Percentiles rank a stretch among this genome's conserved stretches.
Conservation (phyloP, 2,888 invertebrate genomes). For the Rutpela maculata region DNA sequence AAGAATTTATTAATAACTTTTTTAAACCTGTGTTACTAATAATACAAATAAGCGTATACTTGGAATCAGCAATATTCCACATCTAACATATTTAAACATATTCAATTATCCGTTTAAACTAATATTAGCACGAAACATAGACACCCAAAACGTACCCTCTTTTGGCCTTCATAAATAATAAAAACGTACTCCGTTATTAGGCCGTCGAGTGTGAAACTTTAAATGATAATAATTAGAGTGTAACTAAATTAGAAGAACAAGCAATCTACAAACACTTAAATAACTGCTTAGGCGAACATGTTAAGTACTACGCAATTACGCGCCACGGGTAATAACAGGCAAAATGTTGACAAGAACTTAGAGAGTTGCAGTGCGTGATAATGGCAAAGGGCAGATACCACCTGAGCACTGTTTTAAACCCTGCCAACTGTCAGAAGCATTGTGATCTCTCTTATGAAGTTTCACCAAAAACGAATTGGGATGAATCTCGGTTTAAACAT, state of each 20-base stretch:
- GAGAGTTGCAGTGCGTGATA: conserved; percentile 45
- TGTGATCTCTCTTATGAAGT: conserved; percentile 20
- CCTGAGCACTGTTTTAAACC: conserved; percentile 44
- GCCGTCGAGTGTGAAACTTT: conserved; percentile 13
- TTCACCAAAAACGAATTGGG: neutral
- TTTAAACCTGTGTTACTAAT: too few species aligned
- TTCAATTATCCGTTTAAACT: too few species aligned
- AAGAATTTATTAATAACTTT: too few species aligned
- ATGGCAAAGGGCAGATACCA: conserved; percentile 54
- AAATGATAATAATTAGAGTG: conserved; percentile 18
- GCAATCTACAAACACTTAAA: conserved; percentile 38
- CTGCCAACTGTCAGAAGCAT: conserved; percentile 30
- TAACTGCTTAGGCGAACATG: conserved; percentile 11
- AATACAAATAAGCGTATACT: too few species aligned
- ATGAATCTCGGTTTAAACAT: neutral
- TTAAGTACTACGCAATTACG: conserved; percentile 26
- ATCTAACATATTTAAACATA: too few species aligned
- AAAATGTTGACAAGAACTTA: conserved; percentile 41
- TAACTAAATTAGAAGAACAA: conserved; percentile 29
- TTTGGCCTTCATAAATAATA: neutral
- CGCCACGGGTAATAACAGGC: conserved; percentile 18
- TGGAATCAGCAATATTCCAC: too few species aligned
- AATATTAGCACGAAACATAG: too few species aligned
- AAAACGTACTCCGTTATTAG: neutral
- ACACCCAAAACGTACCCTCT: neutral